These are phyloP conservation scores for Leptarthrus brevirostris DNA, from an alignment of 2,888 invertebrate species.

Conservation along the genomic window DNA sequence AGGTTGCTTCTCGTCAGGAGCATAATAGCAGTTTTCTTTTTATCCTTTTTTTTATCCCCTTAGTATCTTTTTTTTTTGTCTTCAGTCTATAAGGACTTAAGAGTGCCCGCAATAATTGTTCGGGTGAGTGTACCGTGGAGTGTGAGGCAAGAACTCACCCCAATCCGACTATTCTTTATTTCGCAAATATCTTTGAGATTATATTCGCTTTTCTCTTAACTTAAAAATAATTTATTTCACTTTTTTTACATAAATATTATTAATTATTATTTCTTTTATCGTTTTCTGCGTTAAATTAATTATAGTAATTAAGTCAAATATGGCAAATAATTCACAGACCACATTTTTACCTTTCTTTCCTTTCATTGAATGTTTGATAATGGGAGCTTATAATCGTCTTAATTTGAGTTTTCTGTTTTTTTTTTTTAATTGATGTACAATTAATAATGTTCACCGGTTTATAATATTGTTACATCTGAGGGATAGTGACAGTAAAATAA, in stretches of 20 bases:
- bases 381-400: too few relatives aligned
- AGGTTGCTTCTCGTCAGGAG: too few relatives aligned
- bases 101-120: too few relatives aligned
- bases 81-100: too few relatives aligned
- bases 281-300: slow-evolving; percentile 17
- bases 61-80: too few relatives aligned
- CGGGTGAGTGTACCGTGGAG: too few relatives aligned
- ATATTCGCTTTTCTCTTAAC: slow-evolving; percentile 18
- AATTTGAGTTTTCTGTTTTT: too few relatives aligned
- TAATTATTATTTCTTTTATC: slow-evolving; percentile 22
- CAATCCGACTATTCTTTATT: too few relatives aligned
- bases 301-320: slow-evolving; percentile 36
- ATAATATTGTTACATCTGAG: slow-evolving; percentile 9
- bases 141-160: too few relatives aligned
- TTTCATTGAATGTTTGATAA: too few relatives aligned
- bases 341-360: slow-evolving; percentile 29
- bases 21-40: too few relatives aligned
- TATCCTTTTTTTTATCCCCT: too few relatives aligned
- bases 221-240: slow-evolving; percentile 28
- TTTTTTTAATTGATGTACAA: not conserved
- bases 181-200: not conserved
- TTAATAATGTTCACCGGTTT: not conserved
- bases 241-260: slow-evolving; percentile 21
- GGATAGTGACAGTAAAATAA: slow-evolving; percentile 24
- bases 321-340: slow-evolving; percentile 47